A percentile compares a stretch with the other conserved stretches of the same genome.
Conservation (phyloP, 2,888 invertebrate genomes). For the Trachelus troglodyta region DNA sequence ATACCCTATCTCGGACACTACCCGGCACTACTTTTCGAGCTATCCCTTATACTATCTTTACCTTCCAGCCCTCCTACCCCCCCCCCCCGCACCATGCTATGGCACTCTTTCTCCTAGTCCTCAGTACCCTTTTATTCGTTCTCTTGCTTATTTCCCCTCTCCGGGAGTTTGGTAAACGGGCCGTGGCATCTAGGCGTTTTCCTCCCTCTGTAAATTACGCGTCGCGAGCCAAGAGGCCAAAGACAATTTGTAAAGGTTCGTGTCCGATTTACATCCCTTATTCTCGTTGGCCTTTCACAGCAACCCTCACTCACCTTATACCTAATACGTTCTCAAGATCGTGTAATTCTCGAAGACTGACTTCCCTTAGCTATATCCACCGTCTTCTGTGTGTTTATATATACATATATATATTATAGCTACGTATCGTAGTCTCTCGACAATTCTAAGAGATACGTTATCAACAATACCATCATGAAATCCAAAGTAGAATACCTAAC, state of each 20-base stretch:
- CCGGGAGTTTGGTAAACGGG: too few relatives aligned
- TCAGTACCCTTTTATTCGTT: too few relatives aligned
- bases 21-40: not conserved
- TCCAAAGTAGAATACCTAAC: too few relatives aligned
- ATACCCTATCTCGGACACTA: slow-evolving; percentile 13
- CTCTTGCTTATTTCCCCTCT: too few relatives aligned
- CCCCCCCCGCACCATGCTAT: too few relatives aligned
- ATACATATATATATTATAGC: too few relatives aligned
- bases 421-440: too few relatives aligned
- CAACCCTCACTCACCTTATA: not conserved
- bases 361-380: too few relatives aligned
- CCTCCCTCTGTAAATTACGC: slow-evolving; percentile 23
- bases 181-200: not conserved
- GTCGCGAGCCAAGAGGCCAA: slow-evolving; percentile 20
- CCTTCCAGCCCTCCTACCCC: not conserved
- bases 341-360: not conserved
- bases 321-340: not conserved
- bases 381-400: too few relatives aligned
- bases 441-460: too few relatives aligned
- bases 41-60: slow-evolving; percentile 7
- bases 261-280: slow-evolving; percentile 19
- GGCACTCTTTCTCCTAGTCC: too few relatives aligned
- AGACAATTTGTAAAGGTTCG: slow-evolving; percentile 26
- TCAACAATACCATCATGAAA: too few relatives aligned
- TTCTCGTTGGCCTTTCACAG: not conserved